These are phyloP conservation scores for Cephalophus harveyi DNA, from an alignment of 2,113 vertebrate species.

Conservation along the genomic window DNA sequence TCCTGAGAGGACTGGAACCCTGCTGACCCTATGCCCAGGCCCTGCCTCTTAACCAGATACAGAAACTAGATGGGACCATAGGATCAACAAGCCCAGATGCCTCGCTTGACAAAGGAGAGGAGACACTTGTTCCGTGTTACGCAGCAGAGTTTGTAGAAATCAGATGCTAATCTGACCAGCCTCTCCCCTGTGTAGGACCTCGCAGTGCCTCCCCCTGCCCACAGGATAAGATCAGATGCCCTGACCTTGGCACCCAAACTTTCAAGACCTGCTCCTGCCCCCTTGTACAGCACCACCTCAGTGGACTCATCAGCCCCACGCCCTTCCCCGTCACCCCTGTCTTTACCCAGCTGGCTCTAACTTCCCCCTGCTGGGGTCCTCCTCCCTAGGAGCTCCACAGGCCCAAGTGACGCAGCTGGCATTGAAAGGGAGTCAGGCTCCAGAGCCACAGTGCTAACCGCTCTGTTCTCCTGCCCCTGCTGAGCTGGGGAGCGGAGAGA, in stretches of 20 bases:
- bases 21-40: neutral
- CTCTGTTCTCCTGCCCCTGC: neutral
- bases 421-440: neutral
- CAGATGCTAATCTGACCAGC: neutral
- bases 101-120: neutral
- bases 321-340: fast-evolving
- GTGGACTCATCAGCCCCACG: fast-evolving
- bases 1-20: fast-evolving
- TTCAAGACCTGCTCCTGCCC: neutral
- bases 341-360: neutral
- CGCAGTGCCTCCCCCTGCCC: neutral
- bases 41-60: fast-evolving
- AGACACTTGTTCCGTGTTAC: no score
- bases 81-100: neutral
- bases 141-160: neutral
- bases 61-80: neutral
- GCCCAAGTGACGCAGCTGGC: neutral
- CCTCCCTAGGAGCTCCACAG: neutral
- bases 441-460: neutral
- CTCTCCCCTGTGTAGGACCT: neutral
- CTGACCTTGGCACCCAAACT: no score
- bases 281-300: no score
- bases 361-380: fast-evolving
- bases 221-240: neutral
- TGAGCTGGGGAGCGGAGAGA: fast-evolving